Conservation (phyloP, 2,113 vertebrate species). For the Cyanoliseus patagonus region DNA sequence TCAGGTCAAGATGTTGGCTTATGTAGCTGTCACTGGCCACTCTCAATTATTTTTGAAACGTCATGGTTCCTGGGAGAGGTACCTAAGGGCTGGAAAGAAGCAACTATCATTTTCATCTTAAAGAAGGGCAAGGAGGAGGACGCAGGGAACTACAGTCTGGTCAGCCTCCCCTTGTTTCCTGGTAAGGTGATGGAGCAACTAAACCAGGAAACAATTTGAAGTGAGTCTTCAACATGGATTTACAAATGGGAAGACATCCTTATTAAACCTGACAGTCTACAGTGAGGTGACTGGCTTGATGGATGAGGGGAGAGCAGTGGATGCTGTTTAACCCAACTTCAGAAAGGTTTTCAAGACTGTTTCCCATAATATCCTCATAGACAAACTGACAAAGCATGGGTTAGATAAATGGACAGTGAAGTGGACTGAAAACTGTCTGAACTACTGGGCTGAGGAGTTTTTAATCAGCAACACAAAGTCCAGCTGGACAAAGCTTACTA, state of each 20-base stretch:
- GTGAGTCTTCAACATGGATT: not conserved
- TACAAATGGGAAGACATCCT: not conserved
- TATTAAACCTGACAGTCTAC: not conserved
- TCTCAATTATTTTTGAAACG: not conserved
- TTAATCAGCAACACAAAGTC: not conserved
- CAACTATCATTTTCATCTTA: not conserved
- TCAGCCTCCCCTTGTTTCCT: not conserved
- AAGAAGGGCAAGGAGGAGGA: not conserved
- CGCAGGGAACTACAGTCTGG: not conserved
- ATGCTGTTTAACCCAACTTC: rapidly evolving
- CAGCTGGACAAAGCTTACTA: not conserved
- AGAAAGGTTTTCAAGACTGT: not conserved
- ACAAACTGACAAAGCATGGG: not conserved
- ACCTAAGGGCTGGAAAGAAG: not conserved
- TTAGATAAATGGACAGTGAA: not conserved
- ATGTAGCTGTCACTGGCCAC: not conserved
- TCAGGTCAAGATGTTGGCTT: not conserved
- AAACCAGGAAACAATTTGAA: not conserved
- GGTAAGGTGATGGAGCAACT: not conserved
- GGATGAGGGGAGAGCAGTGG: not conserved
- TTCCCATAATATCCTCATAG: not conserved
- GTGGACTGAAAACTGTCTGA: not conserved
- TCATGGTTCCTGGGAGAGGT: rapidly evolving
- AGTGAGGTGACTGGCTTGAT: not conserved
- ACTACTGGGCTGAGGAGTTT: not conserved